A percentile compares a stretch with the other conserved stretches of the same genome.
These are phyloP conservation scores for Digitonthophagus gazella DNA, from an alignment of 2,888 invertebrate species.

Conservation along the genomic window DNA sequence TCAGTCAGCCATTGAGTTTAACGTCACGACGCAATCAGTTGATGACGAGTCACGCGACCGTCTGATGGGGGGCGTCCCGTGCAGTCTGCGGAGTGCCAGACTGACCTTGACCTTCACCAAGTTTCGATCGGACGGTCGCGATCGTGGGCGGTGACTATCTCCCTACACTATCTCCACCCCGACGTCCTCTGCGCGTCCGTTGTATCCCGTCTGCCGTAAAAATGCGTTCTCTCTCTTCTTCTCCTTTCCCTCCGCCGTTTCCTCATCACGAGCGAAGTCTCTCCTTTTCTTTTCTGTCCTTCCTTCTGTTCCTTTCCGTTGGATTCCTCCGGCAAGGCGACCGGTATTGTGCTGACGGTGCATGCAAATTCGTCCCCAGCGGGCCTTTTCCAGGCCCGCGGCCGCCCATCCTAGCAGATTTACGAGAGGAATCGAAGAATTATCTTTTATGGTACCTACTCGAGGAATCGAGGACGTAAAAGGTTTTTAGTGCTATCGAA, in stretches of 20 bases:
- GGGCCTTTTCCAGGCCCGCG: neutral
- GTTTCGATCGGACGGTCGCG: conserved; percentile 38
- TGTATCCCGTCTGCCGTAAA: neutral
- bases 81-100: conserved; percentile 36
- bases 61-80: conserved; percentile 10
- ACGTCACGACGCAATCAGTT: conserved; percentile 5
- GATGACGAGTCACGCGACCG: conserved; percentile 25
- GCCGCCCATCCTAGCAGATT: neutral
- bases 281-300: neutral
- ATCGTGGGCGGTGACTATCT: conserved; percentile 31
- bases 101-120: conserved; percentile 40
- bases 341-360: neutral
- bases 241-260: neutral
- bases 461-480: neutral
- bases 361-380: neutral
- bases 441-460: neutral
- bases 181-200: neutral
- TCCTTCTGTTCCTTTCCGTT: neutral
- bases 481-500: neutral
- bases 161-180: conserved; percentile 26
- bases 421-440: neutral
- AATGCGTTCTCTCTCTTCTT: neutral
- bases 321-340: neutral
- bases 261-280: no score
- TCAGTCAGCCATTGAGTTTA: neutral